Conservation (phyloP, 2,113 vertebrate genomes). For the Vidua chalybeata region DNA sequence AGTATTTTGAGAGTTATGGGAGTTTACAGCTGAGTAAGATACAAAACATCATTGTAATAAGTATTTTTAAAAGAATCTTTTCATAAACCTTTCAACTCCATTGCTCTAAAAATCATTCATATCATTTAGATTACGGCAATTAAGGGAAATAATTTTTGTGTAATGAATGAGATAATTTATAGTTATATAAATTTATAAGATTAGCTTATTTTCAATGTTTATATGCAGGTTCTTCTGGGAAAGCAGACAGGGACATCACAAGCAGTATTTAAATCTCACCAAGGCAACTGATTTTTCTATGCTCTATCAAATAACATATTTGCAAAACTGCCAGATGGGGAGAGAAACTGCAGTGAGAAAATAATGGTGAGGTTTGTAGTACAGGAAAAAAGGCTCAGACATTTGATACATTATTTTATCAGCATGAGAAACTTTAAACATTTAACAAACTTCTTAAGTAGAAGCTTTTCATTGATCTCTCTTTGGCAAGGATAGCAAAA, state of each 20-base stretch:
- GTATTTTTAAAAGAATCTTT: not conserved
- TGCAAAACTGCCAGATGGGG: constrained; percentile 57
- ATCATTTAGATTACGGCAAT: not conserved
- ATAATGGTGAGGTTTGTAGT: constrained; percentile 51
- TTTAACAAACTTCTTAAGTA: constrained; percentile 62
- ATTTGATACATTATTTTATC: constrained; percentile 47
- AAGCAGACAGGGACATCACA: constrained; percentile 10
- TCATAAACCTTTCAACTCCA: not conserved
- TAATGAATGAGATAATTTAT: not conserved
- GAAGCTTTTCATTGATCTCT: constrained; percentile 47
- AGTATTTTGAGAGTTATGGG: not conserved
- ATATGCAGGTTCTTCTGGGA: constrained; percentile 1
- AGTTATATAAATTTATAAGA: not conserved
- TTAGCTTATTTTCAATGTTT: constrained; percentile 43
- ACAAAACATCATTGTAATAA: not conserved
- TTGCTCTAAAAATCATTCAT: not conserved
- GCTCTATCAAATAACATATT: constrained; percentile 65
- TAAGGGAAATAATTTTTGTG: constrained; percentile 7
- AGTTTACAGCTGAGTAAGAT: not conserved
- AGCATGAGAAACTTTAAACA: constrained; percentile 39
- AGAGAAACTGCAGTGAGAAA: constrained; percentile 64
- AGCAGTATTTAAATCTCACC: constrained; percentile 61
- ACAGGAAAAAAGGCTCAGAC: constrained; percentile 48
- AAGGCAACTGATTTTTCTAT: constrained; percentile 62
- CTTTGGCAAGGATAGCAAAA: constrained; percentile 36